Conservation (phyloP, 2,888 invertebrate genomes). For the Pyrgus malvae region DNA sequence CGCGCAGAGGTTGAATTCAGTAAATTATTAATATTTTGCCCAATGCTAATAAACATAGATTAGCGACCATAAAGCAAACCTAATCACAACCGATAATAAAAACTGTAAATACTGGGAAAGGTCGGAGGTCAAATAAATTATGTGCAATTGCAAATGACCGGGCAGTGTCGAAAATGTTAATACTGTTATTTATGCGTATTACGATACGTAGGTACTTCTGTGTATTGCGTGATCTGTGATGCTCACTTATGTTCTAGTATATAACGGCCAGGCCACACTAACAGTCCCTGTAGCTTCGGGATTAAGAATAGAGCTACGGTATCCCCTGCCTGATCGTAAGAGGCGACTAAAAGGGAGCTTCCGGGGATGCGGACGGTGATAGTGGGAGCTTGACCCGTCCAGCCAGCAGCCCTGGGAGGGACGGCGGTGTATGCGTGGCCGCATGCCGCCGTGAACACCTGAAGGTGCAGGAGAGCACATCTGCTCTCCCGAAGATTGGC, state of each 20-base stretch:
- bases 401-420: no score
- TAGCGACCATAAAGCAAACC: background rate
- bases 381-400: no score
- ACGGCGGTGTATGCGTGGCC: no score
- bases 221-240: background rate
- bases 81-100: slow-evolving; percentile 23
- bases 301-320: no score
- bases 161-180: slow-evolving; percentile 17
- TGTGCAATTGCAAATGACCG: slow-evolving; percentile 8
- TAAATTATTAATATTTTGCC: background rate
- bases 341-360: no score
- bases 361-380: no score
- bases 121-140: slow-evolving; percentile 9
- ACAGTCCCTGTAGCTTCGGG: no score
- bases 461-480: no score
- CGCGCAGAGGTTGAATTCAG: background rate
- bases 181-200: slow-evolving; percentile 6
- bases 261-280: no score
- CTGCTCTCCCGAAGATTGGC: no score
- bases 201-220: background rate
- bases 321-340: no score
- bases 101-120: slow-evolving; percentile 23
- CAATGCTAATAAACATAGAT: slow-evolving; percentile 6
- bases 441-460: no score
- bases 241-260: background rate